phyloP scores from a whole-genome alignment of 2,888 invertebrate species.

The Diarsia dahlii region DNA sequence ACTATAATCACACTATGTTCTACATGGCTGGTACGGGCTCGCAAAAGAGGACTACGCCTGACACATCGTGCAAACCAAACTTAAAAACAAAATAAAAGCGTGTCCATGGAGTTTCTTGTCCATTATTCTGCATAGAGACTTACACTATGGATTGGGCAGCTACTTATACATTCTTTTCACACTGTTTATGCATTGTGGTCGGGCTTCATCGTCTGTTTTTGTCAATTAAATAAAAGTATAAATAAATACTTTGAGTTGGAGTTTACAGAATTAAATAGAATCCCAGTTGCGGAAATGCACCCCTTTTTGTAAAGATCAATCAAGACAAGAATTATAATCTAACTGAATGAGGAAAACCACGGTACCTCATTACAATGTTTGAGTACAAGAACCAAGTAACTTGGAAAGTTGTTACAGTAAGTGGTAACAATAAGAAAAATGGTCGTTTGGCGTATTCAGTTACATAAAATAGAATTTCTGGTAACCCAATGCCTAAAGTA shows the following conservation, averaged over 20 bases:
- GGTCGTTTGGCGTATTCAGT: no score
- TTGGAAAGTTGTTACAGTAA: not conserved
- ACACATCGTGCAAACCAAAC: not conserved
- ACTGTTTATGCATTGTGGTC: not conserved
- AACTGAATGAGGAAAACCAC: not conserved
- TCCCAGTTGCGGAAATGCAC: not conserved
- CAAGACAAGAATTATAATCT: not conserved
- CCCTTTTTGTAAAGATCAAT: not conserved
- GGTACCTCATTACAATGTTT: not conserved
- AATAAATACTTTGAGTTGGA: no score
- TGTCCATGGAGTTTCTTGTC: not conserved
- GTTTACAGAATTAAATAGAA: not conserved
- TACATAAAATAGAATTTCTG: no score
- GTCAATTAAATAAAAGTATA: no score
- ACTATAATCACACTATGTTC: not conserved
- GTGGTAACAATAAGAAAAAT: no score
- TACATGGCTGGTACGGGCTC: not conserved
- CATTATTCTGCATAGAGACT: not conserved
- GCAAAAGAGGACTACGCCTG: not conserved
- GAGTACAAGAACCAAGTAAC: not conserved
- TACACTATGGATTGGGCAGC: not conserved
- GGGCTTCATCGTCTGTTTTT: no score
- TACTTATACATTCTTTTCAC: not conserved
- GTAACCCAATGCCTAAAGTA: no score
- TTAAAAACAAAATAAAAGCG: conserved; percentile 1